These are phyloP conservation scores for Eilema depressum DNA, from an alignment of 2,888 invertebrate species.

Conservation along the genomic window DNA sequence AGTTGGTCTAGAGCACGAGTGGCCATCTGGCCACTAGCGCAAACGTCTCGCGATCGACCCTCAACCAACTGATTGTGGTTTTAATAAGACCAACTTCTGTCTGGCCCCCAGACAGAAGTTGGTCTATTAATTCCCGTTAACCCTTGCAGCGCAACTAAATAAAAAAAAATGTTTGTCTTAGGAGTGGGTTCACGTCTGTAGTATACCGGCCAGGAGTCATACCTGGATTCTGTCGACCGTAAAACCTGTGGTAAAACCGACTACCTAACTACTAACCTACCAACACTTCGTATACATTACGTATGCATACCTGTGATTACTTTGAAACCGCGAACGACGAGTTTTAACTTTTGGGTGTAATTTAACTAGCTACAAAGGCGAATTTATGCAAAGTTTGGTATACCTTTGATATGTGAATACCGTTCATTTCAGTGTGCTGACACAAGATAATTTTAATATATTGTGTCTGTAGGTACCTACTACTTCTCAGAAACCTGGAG, in stretches of 20 bases:
- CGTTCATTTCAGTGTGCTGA: conserved; percentile 19
- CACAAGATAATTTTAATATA: conserved; percentile 9
- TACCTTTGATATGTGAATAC: conserved; percentile 17
- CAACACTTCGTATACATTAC: not conserved
- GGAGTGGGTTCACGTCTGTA: too few relatives aligned
- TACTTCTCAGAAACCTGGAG: not conserved
- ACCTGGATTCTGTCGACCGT: too few relatives aligned
- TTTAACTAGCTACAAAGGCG: conserved; percentile 17
- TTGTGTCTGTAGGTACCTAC: not conserved
- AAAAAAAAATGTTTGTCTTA: too few relatives aligned
- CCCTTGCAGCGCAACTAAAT: too few relatives aligned
- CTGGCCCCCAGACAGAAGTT: too few relatives aligned
- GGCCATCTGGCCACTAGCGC: too few relatives aligned
- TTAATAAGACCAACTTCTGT: too few relatives aligned
- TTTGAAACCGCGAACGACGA: conserved; percentile 6
- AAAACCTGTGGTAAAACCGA: too few relatives aligned
- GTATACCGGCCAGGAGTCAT: not conserved
- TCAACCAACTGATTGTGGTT: too few relatives aligned
- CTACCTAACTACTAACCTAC: not conserved
- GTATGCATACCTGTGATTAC: conserved; percentile 4
- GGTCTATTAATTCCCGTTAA: too few relatives aligned
- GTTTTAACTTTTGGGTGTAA: conserved; percentile 14
- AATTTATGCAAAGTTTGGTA: conserved; percentile 21
- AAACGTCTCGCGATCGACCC: too few relatives aligned
- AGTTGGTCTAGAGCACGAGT: too few relatives aligned